Evolutionary conservation across 2,888 invertebrate genomes (phyloP).

Genomic region (Lepidonotus clava): DNA sequence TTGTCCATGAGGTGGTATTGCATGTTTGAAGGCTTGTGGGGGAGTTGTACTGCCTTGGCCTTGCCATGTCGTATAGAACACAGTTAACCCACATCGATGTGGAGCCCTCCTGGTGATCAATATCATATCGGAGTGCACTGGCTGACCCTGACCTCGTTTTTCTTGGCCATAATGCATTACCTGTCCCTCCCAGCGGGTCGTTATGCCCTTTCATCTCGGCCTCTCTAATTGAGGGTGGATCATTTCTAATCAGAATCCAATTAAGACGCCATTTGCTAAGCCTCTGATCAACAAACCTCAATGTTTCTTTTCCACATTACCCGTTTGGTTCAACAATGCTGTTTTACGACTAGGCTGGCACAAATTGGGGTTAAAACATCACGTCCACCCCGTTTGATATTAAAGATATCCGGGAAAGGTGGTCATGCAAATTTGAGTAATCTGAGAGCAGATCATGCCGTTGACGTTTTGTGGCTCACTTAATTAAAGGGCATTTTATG

Average conservation of each 20-base stretch:
- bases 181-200: constrained; percentile 8
- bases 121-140: neutral
- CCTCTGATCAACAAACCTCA: constrained; percentile 17
- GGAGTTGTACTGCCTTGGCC: neutral
- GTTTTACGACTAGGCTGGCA: too few relatives aligned
- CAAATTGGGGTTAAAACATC: too few relatives aligned
- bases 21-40: neutral
- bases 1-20: too few relatives aligned
- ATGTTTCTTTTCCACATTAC: too few relatives aligned
- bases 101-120: neutral
- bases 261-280: constrained; percentile 29
- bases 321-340: too few relatives aligned
- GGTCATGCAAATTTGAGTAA: too few relatives aligned
- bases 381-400: too few relatives aligned
- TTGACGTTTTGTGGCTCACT: too few relatives aligned
- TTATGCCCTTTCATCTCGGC: neutral
- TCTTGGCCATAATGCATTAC: constrained; percentile 16
- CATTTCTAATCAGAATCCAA: constrained; percentile 14
- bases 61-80: neutral
- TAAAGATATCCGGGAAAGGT: too few relatives aligned
- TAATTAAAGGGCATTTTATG: too few relatives aligned
- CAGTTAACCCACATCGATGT: constrained; percentile 1
- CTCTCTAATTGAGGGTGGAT: constrained; percentile 12
- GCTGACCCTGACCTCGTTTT: neutral
- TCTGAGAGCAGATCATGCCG: too few relatives aligned